Conservation (phyloP, 2,113 vertebrate genomes). For the Colius striatus region DNA sequence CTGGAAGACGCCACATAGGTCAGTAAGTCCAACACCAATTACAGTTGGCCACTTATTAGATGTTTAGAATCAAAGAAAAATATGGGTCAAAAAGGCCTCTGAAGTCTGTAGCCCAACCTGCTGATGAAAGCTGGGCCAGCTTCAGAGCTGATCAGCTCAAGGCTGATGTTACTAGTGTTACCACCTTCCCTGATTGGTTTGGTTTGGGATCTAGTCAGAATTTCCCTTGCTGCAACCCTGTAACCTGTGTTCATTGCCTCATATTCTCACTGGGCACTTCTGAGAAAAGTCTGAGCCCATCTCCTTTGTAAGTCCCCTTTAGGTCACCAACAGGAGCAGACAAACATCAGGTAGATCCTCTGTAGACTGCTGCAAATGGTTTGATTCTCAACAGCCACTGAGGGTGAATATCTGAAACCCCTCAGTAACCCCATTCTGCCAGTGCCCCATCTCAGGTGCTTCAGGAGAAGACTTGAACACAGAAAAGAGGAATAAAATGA, state of each 20-base stretch:
- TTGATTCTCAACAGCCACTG: background rate
- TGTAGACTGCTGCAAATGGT: background rate
- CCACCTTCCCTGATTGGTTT: background rate
- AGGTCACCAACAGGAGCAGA: background rate
- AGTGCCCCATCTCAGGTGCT: background rate
- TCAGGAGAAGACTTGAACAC: background rate
- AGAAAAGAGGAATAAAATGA: background rate
- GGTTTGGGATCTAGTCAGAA: background rate
- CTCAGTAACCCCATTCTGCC: background rate
- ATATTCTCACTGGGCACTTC: background rate
- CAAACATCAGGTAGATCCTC: background rate
- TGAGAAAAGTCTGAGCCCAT: background rate
- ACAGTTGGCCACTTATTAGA: background rate
- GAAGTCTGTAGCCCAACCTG: background rate
- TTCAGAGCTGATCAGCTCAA: background rate
- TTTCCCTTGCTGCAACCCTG: background rate
- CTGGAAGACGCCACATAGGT: background rate
- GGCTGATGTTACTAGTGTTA: background rate
- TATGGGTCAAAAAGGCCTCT: background rate
- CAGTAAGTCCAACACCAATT: conserved; percentile 17
- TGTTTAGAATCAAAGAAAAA: conserved; percentile 13
- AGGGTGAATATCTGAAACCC: background rate
- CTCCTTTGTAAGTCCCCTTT: background rate
- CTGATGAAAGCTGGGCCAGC: background rate
- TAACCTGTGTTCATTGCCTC: background rate